Base-by-base conservation (phyloP, 2,797 vertebrate genomes). In the Pitangus sulphuratus region DNA sequence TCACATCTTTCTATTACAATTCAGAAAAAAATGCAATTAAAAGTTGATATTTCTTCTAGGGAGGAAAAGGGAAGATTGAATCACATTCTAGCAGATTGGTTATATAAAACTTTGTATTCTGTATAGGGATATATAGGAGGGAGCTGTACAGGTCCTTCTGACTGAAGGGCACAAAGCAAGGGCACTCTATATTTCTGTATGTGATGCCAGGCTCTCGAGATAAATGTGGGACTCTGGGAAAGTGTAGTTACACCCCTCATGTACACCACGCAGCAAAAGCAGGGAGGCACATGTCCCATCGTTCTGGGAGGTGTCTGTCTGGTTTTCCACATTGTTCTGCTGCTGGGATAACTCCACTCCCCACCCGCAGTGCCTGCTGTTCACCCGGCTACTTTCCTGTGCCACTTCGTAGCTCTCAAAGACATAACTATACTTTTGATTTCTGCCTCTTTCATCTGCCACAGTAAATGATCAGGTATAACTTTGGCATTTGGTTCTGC, bases 381-480 rank as follows among this genome's bases (percentile, higher is more conserved):
- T 42, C 30, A 25, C 20, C 25, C 3, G 0, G 6, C 16, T 54
- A 16, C 62, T 35, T 42, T 78, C 65, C 69, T 51, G 25, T 16
- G 33, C 45, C 6, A 0, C 75, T 87, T 51, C 1, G 2, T 57
- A 80, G 48, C 42, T 74, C 65, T 75, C 19, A 51, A 53, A 89
- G 61, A 42, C 25, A 3, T 37, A 79, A 83, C 26, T 70, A 64
- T 13, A 44, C 58, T 65, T 89, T 72, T 72, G 69, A 35, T 37
- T 91, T 61, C 69, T 53, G 21, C 66, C 69, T 76, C 68, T 84
- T 83, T 76, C 28, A 35, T 68, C 81, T 86, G 61, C 77, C 87
- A 31, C 30, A 37, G 61, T 62, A 66, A 80, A 64, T 42, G 56
- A 68, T 39, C 60, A 35, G 42, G 66, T 65, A 44, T 53, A 48